A percentile compares a stretch with the other conserved stretches of the same genome.
Conservation (phyloP, 1,140 invertebrate species). For the Mylabris phalerata region DNA sequence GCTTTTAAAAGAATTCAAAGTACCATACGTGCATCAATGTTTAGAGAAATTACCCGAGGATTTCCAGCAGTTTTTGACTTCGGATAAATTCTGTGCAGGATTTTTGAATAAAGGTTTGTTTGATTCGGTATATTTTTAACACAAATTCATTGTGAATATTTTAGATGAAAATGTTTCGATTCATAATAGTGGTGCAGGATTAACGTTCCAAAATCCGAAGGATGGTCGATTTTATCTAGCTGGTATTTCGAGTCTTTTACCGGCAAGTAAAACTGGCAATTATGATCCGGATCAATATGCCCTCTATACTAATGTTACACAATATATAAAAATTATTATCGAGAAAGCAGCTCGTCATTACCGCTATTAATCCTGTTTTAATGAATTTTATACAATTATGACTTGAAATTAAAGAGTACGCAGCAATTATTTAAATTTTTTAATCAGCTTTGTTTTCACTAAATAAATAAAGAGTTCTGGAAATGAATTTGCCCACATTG, state of each 20-base stretch:
- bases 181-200: neutral
- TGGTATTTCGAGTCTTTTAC: neutral
- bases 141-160: neutral
- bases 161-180: neutral
- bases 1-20: no score
- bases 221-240: no score
- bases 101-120: neutral
- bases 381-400: no score
- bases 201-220: no score
- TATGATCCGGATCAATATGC: neutral
- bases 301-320: neutral
- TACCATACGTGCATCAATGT: neutral
- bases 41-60: neutral
- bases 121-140: neutral
- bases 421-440: conserved; percentile 8
- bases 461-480: conserved; percentile 1
- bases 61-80: neutral
- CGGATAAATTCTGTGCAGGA: conserved; percentile 7
- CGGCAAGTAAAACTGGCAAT: neutral
- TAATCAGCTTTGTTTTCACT: conserved; percentile 12
- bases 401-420: no score
- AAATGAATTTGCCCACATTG: no score
- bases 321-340: no score
- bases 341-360: no score
- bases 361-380: no score